Evolutionary conservation across 2,113 vertebrate genomes (phyloP), one percentile per base, ranked within the genome.

Genomic region (Verasper variegatus): DNA sequence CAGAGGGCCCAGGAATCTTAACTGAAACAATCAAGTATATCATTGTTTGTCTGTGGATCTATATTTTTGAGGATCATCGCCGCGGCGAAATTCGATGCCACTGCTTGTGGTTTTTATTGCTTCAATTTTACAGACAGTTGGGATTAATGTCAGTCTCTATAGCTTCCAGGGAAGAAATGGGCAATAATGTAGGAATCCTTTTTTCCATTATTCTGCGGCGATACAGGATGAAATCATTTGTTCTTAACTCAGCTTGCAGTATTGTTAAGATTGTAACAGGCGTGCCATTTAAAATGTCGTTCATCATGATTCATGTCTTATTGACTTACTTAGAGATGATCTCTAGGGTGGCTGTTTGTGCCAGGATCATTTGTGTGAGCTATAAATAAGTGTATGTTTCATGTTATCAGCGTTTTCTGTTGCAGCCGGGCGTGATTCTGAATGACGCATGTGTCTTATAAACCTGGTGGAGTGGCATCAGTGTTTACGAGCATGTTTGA

Each of bases 111-210:
- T 89, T 94, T 95, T 95, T 95, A 95, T 95, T 94, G 91, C 93
- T 93, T 93, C 94, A 94, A 91, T 95, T 94, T 94, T 94, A 93
- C 91, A 94, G 93, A 93, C 92, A 92, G 93, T 92, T 93, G 92
- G 93, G 92, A 94, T 94, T 93, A 93, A 94, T 93, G 93, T 94
- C 83, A 83, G 86, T 81, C 77, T 91, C 92, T 86, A 88, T 92
- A 91, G 92, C 91, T 91, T 89, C 90, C 86, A 92, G 87, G 89
- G 18, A 83, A 92, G 81, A 90, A 91, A 89, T 47, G 76, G 71
- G 88, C 90, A 94, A 92, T 94, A 95, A 94, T 92, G 90, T 84
- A 78, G 75, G 82, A 86, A 84, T 79, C 51, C 76, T 84, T 90
- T 62, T 85, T 85, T 84, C 88, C 84, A 91, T 93, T 93, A 93